Base-by-base conservation (phyloP, 1,140 invertebrate genomes). In the Drosophila obscura region DNA sequence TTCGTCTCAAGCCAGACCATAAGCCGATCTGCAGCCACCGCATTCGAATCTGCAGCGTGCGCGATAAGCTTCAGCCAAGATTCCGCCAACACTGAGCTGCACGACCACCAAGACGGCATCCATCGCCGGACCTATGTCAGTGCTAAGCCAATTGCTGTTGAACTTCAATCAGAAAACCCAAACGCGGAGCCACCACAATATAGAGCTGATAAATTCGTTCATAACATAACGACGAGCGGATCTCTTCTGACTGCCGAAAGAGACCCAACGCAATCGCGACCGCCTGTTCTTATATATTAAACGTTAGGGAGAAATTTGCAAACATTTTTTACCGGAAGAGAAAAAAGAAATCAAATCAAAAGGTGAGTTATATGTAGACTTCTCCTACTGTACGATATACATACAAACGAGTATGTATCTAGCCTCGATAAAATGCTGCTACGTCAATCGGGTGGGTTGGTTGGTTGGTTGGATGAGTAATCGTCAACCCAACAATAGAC, bases 241-340 rank as follows among this genome's bases (percentile, higher is more conserved):
- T 55, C 56, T 61, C 57, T 52, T 62, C 45, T 46, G 52, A 44
- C 60, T 31, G 49, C 26, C 56, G 51, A 71, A 52, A 49, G 44
- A 35, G 51, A 72, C 16, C 31, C 11, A 58, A 26, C 57, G 52
- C 73, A 57, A 39, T 39, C 35, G 59, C 62, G 67, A 67, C 24
- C 62, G 55, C 43, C 35, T 55, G 28, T 43, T 72, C 56, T 55
- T 53, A 49, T 72, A 68, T 59, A 49, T 57, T 52, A 57, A 66
- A 65, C 73, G 73, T 85, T 77, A 77, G 76, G 67, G 64, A 77
- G 76, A 88, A 83, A 89, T 77, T 83, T 55, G 80, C 84, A 88
- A 88, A 83, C 80, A 88, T 88, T 88, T 84, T 88, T 87, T 88
- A 87, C 83, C 83, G 83, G 84, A 88, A 88, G 83, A 89, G 73